These are phyloP conservation scores for Chionis minor DNA, from an alignment of 2,113 vertebrate genomes.

Conservation along the genomic window DNA sequence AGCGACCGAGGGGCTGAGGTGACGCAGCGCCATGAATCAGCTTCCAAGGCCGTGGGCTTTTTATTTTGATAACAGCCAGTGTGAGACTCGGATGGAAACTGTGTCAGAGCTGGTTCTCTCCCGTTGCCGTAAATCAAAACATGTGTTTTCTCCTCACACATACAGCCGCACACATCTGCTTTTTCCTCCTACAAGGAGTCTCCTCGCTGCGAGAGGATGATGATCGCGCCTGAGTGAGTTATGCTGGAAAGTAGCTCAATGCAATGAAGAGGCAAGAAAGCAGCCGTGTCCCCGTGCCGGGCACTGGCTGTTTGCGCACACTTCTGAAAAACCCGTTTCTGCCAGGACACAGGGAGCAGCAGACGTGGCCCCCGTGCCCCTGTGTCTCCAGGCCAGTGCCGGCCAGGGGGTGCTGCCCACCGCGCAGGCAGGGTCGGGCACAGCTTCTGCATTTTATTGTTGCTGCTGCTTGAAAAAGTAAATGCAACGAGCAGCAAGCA, in stretches of 20 bases:
- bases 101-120: conserved; percentile 29
- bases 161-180: not conserved
- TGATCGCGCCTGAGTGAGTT: not conserved
- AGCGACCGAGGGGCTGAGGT: not conserved
- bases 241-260: not conserved
- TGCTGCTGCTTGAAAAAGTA: not conserved
- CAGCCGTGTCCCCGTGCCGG: accelerated
- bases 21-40: not conserved
- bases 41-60: not conserved
- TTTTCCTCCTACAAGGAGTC: not conserved
- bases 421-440: not conserved
- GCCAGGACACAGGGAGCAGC: not conserved
- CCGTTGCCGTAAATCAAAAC: conserved; percentile 38
- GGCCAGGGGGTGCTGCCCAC: not conserved
- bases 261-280: not conserved
- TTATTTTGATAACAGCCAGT: conserved; percentile 39
- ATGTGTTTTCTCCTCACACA: conserved; percentile 36
- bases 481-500: not conserved
- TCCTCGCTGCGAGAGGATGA: not conserved
- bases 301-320: accelerated
- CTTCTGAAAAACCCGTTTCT: not conserved
- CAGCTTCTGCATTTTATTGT: not conserved
- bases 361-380: accelerated
- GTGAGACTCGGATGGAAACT: conserved; percentile 22
- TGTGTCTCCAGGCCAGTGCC: not conserved